phyloP scores from a whole-genome alignment of 2,888 invertebrate genomes.

The Macaria notata region DNA sequence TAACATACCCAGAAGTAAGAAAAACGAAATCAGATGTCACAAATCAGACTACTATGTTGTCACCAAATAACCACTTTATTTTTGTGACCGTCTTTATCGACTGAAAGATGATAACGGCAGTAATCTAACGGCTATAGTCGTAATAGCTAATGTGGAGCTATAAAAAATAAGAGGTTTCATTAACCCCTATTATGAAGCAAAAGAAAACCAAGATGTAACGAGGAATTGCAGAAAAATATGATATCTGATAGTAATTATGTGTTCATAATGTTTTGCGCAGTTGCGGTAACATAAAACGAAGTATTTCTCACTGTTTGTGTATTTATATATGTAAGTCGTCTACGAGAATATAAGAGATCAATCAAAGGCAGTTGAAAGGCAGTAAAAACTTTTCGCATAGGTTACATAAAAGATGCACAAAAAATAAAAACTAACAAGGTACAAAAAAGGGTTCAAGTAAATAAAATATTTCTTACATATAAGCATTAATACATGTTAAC shows the following conservation, averaged over 20 bases:
- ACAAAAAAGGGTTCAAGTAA: no score
- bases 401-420: no score
- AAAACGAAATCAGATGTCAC: not conserved
- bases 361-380: no score
- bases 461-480: no score
- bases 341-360: no score
- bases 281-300: not conserved
- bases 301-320: no score
- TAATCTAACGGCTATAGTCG: conserved; percentile 27
- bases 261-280: conserved; percentile 5
- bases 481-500: no score
- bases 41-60: conserved; percentile 17
- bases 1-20: no score
- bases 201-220: conserved; percentile 13
- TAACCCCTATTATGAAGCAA: conserved; percentile 22
- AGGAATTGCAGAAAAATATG: conserved; percentile 16
- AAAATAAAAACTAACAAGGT: no score
- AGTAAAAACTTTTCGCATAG: no score
- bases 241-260: conserved; percentile 16
- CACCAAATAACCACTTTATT: conserved; percentile 22
- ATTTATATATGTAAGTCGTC: no score
- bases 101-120: conserved; percentile 27
- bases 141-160: conserved; percentile 27
- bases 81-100: conserved; percentile 25
- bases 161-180: conserved; percentile 34